Evolutionary conservation across 2,888 invertebrate genomes (phyloP).

Genomic region (Phasia obesa): DNA sequence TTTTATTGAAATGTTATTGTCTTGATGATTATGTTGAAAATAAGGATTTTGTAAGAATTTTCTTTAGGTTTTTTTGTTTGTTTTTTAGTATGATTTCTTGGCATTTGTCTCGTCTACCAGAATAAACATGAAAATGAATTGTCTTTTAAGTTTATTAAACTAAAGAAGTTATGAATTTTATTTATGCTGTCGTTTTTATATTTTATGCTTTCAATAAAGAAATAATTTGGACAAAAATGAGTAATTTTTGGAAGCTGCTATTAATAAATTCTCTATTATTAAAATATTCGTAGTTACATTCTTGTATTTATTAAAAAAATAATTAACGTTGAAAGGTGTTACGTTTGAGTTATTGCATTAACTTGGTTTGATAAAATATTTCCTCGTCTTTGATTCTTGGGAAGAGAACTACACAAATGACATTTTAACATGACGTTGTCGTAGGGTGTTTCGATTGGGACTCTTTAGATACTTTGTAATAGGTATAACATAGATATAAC

Average conservation of each 20-base stretch:
- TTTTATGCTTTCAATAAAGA: neutral
- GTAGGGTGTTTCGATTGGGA: no score
- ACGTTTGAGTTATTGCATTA: no score
- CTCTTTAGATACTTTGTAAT: no score
- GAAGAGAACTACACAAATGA: no score
- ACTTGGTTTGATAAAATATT: no score
- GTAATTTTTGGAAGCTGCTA: neutral
- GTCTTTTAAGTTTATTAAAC: constrained; percentile 66
- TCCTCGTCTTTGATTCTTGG: no score
- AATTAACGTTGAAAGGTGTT: no score
- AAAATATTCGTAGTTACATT: no score
- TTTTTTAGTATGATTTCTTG: constrained; percentile 50
- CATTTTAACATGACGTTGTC: no score
- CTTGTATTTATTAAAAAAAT: no score
- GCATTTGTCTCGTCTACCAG: constrained; percentile 63
- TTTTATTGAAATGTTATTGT: constrained; percentile 71
- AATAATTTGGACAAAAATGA: neutral
- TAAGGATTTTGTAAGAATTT: constrained; percentile 37
- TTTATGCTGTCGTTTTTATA: neutral
- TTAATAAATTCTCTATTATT: no score
- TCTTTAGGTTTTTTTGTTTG: neutral
- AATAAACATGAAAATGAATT: constrained; percentile 60
- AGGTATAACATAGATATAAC: no score
- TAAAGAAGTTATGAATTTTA: constrained; percentile 20
- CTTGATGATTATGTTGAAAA: constrained; percentile 65